Evolutionary conservation across 2,888 invertebrate genomes (phyloP).

Genomic region (Eumerus sabulonum): DNA sequence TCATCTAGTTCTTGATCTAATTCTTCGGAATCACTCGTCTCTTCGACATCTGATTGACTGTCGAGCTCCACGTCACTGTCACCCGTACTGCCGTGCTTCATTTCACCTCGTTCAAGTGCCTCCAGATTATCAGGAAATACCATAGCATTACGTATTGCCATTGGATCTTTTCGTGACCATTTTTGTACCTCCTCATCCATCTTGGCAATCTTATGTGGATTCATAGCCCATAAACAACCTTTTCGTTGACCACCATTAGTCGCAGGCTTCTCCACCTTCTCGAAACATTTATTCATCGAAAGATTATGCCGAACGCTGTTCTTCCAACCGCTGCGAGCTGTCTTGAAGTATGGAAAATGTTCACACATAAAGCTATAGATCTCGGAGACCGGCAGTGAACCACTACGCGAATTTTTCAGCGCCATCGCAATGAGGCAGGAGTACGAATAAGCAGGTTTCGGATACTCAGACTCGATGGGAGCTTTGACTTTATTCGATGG

Average conservation of each 20-base stretch:
- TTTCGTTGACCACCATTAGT: slow-evolving; percentile 91
- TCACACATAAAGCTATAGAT: slow-evolving; percentile 99
- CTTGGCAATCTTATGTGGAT: slow-evolving; percentile 95
- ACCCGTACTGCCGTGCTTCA: slow-evolving; percentile 87
- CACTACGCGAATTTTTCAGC: slow-evolving; percentile 95
- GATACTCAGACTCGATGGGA: slow-evolving; percentile 82
- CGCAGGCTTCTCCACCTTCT: slow-evolving; percentile 97
- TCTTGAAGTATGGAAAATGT: slow-evolving; percentile 99
- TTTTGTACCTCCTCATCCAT: slow-evolving; percentile 99
- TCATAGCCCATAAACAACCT: slow-evolving; percentile 97
- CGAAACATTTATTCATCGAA: slow-evolving; percentile 98
- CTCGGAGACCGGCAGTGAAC: slow-evolving; percentile 97
- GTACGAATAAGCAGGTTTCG: slow-evolving; percentile 98
- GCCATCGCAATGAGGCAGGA: slow-evolving; percentile 99
- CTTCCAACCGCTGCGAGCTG: slow-evolving; percentile 99
- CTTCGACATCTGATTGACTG: slow-evolving; percentile 79
- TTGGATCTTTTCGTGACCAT: slow-evolving; percentile 97
- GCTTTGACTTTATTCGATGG: slow-evolving; percentile 74
- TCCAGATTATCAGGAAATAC: slow-evolving; percentile 93
- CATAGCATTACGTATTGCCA: slow-evolving; percentile 95
- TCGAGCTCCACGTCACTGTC: slow-evolving; percentile 82
- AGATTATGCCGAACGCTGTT: slow-evolving; percentile 98
- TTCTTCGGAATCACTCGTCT: slow-evolving; percentile 80
- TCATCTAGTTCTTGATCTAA: slow-evolving; percentile 81
- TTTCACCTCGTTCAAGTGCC: slow-evolving; percentile 90